These are phyloP conservation scores for Eudorcas thomsonii DNA, from an alignment of 2,113 vertebrate genomes.

Conservation along the genomic window DNA sequence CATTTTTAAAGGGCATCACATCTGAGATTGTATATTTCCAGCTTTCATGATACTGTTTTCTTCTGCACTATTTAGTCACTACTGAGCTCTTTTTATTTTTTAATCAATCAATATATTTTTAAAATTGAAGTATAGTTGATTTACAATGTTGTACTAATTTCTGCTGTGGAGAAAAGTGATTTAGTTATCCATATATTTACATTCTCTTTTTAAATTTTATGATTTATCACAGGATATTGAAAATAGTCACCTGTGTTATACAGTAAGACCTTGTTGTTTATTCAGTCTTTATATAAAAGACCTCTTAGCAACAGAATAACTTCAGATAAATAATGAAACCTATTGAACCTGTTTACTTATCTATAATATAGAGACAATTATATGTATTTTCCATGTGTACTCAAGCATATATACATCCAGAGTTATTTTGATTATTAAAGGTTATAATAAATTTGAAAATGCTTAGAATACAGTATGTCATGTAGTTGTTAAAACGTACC, in stretches of 20 bases:
- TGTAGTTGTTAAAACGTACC: background rate
- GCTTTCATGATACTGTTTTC: background rate
- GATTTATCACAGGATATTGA: background rate
- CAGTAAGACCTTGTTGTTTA: background rate
- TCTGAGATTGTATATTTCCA: background rate
- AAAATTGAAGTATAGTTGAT: background rate
- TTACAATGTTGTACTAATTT: background rate
- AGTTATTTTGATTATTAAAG: background rate
- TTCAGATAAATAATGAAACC: background rate
- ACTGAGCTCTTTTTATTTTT: background rate
- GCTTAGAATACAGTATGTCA: background rate
- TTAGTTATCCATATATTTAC: background rate
- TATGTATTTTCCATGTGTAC: background rate
- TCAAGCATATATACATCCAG: background rate
- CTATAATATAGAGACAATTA: background rate
- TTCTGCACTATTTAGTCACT: background rate
- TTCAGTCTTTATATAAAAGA: background rate
- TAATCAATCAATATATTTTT: background rate
- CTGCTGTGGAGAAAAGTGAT: background rate
- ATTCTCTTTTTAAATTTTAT: background rate
- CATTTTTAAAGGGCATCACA: background rate
- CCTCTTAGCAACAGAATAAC: background rate
- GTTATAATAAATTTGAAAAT: background rate
- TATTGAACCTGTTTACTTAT: background rate
- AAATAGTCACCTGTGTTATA: background rate